Base-by-base conservation (phyloP, 2,113 vertebrate species). In the Eptatretus burgeri region DNA sequence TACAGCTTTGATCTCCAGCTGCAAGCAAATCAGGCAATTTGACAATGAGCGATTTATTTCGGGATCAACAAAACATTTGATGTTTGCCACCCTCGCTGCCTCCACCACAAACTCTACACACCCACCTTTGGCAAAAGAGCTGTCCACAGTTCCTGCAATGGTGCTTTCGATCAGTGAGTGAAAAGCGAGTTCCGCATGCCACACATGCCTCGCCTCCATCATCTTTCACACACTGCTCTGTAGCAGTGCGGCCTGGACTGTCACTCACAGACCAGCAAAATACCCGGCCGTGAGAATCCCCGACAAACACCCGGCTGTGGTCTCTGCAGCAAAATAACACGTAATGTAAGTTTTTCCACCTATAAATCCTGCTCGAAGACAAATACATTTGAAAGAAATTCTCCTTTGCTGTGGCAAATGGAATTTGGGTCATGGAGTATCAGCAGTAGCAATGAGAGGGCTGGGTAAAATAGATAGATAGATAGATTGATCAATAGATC, bases 211-310 rank as follows among this genome's bases (percentile, higher is more conserved):
- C 91, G 1, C 80, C 85, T 5, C 85, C 83, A 75, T 98, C 91
- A 1, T 98, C 89, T 74, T 94, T 95, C 73, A 98, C 86, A 89
- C 91, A 98, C 75, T 98, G 91, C 71, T 98, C 91, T 0, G 91
- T 89, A 0, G 91, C 89, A 0, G 83, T 88, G 0, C 89, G 82
- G 20, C 91, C 91, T 0, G 91, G 87, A 73, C 93, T 87, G 66
- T 96, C 89, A 10, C 89, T 96, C 62, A 96, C 91, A 0, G 85
- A 93, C 89, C 91, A 98, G 79, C 89, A 93, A 74, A 96, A 98
- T 63, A 96, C 88, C 2, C 91, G 74, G 51, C 91, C 91, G 14
- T 86, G 81, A 2, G 82, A 76, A 2, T 98, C 91, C 1, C 91
- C 91, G 1, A 98, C 78, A n/a, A 98, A 78, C 69, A 98, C 88